A percentile compares a stretch with the other conserved stretches of the same genome.
phyloP scores from a whole-genome alignment of 2,113 vertebrate genomes.

The Oreochromis aureus region DNA sequence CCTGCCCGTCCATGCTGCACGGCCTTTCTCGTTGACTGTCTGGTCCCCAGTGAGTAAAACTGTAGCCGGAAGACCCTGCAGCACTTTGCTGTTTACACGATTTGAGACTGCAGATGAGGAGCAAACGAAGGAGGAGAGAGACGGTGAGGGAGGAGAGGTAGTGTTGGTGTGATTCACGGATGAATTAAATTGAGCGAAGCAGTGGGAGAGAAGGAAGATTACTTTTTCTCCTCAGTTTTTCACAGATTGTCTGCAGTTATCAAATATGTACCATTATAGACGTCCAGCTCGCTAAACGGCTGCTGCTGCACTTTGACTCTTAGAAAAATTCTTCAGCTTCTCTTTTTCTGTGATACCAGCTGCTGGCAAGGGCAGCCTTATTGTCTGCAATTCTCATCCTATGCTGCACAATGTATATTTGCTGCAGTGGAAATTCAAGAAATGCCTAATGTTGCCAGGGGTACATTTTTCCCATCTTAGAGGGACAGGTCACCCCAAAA shows the following conservation, averaged over 20 bases:
- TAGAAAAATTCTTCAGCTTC: neutral
- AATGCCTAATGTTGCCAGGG: neutral
- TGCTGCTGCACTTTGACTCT: neutral
- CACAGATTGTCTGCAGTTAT: neutral
- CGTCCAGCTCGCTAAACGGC: neutral
- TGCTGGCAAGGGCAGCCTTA: neutral
- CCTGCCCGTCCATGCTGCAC: neutral
- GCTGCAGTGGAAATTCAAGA: neutral
- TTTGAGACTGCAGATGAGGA: conserved; percentile 28
- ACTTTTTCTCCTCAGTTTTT: neutral
- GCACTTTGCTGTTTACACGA: conserved; percentile 43
- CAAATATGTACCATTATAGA: neutral
- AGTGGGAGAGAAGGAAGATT: neutral
- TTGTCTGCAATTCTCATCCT: neutral
- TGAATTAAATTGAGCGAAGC: neutral
- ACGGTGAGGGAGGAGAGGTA: neutral
- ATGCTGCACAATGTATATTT: neutral
- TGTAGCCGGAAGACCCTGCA: conserved; percentile 22
- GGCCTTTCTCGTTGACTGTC: neutral
- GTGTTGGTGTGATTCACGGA: neutral
- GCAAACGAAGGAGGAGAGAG: neutral
- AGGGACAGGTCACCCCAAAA: neutral
- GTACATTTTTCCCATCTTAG: neutral
- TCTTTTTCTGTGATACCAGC: neutral
- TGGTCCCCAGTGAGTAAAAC: neutral